Conservation (phyloP, 1,140 invertebrate species). For the Zaprionus ornatus region DNA sequence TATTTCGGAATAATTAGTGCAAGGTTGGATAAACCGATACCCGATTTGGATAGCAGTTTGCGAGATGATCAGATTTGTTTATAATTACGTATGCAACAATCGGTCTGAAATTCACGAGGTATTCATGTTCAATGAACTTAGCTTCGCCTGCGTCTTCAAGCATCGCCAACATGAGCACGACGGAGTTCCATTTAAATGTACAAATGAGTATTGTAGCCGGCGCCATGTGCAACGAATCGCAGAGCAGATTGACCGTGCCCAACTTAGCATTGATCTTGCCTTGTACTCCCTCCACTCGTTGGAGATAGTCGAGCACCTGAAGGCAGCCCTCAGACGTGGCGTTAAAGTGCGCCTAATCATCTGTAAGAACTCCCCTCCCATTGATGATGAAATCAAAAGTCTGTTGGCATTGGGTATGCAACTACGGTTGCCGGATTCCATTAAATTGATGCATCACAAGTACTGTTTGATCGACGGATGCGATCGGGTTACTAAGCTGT, state of each 20-base stretch:
- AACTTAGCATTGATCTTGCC: conserved; percentile 12
- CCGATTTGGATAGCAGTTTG: background rate
- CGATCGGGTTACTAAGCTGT: background rate
- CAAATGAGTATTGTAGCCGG: background rate
- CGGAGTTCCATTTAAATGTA: background rate
- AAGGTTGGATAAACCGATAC: background rate
- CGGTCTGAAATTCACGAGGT: background rate
- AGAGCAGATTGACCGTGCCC: background rate
- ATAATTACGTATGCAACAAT: background rate
- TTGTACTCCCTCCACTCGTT: background rate
- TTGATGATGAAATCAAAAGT: background rate
- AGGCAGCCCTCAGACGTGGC: background rate
- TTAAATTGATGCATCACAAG: conserved; percentile 8
- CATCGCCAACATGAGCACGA: background rate
- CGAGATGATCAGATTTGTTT: background rate
- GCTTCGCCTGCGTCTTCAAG: background rate
- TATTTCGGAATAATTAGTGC: background rate
- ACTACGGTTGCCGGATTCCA: background rate
- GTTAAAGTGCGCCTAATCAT: background rate
- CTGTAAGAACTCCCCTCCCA: background rate
- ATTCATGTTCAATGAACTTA: conserved; percentile 13
- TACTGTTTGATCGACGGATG: conserved; percentile 6
- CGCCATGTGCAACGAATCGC: background rate
- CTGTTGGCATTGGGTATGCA: background rate
- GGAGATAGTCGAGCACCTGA: background rate